Conservation (phyloP, 2,888 invertebrate genomes). For the Anoncus sp. region DNA sequence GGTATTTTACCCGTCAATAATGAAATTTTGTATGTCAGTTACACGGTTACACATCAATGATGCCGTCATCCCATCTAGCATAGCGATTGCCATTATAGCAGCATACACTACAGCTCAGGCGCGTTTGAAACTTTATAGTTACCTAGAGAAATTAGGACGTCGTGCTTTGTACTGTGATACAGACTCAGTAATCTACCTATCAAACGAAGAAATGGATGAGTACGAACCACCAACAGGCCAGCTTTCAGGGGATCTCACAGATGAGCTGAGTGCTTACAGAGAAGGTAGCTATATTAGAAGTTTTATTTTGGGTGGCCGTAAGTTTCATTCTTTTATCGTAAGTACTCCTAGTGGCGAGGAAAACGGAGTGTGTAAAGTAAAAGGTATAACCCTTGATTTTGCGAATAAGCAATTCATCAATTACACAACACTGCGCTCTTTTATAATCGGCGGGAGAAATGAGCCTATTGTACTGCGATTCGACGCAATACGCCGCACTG, state of each 20-base stretch:
- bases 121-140: conserved; percentile 74
- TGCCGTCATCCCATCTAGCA: conserved; percentile 35
- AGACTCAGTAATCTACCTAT: not conserved
- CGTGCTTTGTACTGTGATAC: not conserved
- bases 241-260: not conserved
- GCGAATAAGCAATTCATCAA: conserved; percentile 50
- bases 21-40: conserved; percentile 65
- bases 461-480: conserved; percentile 20
- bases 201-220: not conserved
- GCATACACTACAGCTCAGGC: conserved; percentile 78
- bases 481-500: conserved; percentile 21
- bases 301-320: conserved; percentile 11
- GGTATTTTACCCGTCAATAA: conserved; percentile 61
- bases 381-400: conserved; percentile 24
- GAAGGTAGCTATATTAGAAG: conserved; percentile 1
- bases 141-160: conserved; percentile 72
- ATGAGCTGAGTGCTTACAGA: not conserved
- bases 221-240: not conserved
- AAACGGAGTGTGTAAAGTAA: conserved; percentile 20
- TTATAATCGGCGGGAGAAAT: conserved; percentile 17
- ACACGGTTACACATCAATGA: conserved; percentile 65
- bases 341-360: not conserved
- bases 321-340: conserved; percentile 14
- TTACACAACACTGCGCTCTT: conserved; percentile 36
- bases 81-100: conserved; percentile 75